phyloP scores from a whole-genome alignment of 2,888 invertebrate genomes.

The Agonopterix heracliana region DNA sequence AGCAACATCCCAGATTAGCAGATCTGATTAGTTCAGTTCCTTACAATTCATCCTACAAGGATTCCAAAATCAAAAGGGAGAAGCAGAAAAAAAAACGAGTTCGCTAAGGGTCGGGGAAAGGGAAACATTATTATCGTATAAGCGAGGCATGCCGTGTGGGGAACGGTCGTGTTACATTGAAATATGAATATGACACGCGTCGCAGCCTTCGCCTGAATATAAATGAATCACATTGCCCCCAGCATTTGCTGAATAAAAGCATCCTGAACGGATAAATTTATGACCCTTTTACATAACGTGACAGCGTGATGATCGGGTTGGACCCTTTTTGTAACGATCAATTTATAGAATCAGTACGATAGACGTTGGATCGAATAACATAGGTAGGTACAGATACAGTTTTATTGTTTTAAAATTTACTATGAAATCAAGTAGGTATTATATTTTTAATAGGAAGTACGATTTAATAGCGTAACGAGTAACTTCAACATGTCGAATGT shows the following conservation, averaged over 20 bases:
- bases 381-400: neutral
- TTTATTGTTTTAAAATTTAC: neutral
- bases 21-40: no score
- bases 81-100: constrained; percentile 1
- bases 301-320: neutral
- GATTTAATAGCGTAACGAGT: no score
- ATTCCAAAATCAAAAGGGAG: no score
- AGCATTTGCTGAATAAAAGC: constrained; percentile 11
- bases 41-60: no score
- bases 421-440: no score
- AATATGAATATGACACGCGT: constrained; percentile 35
- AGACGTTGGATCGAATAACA: neutral
- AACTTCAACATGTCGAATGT: no score
- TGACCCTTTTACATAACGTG: neutral
- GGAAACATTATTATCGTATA: constrained; percentile 21
- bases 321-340: neutral
- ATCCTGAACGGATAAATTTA: constrained; percentile 1
- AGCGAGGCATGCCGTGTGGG: constrained; percentile 14
- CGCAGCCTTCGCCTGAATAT: constrained; percentile 27
- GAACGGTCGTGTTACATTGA: constrained; percentile 29
- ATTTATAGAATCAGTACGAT: neutral
- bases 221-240: constrained; percentile 29
- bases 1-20: no score
- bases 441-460: no score
- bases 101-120: constrained; percentile 9